Evolutionary conservation across 2,113 vertebrate species (phyloP), one percentile per base, ranked within the genome.

Genomic region (Camelus dromedarius): DNA sequence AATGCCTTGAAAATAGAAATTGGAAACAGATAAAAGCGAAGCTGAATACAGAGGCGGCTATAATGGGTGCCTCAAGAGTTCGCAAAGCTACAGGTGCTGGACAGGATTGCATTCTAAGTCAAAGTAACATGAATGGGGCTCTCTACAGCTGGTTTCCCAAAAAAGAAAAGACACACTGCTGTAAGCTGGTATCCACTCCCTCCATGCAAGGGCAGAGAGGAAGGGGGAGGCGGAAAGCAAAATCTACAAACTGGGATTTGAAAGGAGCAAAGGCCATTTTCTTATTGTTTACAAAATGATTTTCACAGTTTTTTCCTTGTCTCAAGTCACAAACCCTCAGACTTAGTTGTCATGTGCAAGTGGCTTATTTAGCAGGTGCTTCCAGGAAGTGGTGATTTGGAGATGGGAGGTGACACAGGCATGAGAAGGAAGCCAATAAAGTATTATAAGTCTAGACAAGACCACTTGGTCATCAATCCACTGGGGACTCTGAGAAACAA

Each of bases 1-100:
- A 77, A 89, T 64, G 69, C 69, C 64, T 86, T 80, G 77, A 83
- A 94, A 98, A 97, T 0, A 69, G 32, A 95, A 93, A 91, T 75
- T 67, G 87, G 70, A 91, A 96, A 75, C 54, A 95, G 69, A 91
- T 89, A 70, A 96, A 95, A 81, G 76, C 1, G 0, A 96, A n/a
- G 10, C 62, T 69, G 58, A 88, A 69, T 5, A 10, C 16, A 62
- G 0, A 89, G 16, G 12, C 3, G 22, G 73, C 66, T 92, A 32
- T 90, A n/a, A 48, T 0, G 32, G 70, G 86, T 38, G 58, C 50
- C 66, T 5, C 16, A 5, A 52, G 92, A 83, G 95, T 58, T 60
- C 66, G 35, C 32, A 86, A 72, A 58, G 82, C 56, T 66, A 64
- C 24, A 0, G 14, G 0, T 46, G 18, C 67, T 72, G 18, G 72